phyloP scores from a whole-genome alignment of 2,888 invertebrate genomes.

The Morinoia aosen region DNA sequence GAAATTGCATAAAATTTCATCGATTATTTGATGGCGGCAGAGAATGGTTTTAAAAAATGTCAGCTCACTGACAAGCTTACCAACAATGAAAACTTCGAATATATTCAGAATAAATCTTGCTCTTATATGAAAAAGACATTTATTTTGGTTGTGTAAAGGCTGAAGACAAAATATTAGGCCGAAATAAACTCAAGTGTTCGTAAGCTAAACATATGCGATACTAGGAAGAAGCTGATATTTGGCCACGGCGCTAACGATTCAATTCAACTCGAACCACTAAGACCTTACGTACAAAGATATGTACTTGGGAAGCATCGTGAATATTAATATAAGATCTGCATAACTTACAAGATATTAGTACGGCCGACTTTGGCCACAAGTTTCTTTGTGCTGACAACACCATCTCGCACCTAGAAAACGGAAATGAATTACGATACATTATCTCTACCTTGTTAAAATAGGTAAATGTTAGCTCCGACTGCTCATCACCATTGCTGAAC shows the following conservation, averaged over 20 bases:
- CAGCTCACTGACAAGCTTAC: neutral
- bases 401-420: neutral
- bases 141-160: neutral
- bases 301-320: neutral
- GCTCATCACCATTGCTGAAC: neutral
- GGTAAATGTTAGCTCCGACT: neutral
- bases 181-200: neutral
- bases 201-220: neutral
- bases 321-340: neutral
- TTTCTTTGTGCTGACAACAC: neutral
- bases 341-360: neutral
- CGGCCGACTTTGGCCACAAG: neutral
- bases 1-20: neutral
- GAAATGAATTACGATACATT: neutral
- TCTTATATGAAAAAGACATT: neutral
- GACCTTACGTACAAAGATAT: conserved; percentile 1
- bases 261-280: neutral
- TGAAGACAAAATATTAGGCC: neutral
- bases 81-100: neutral
- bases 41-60: neutral
- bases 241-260: neutral
- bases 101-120: neutral
- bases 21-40: neutral
- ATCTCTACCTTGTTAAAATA: neutral
- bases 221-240: neutral